Base-by-base conservation (phyloP, 2,113 vertebrate species). In the Rhabdornis inornatus region DNA sequence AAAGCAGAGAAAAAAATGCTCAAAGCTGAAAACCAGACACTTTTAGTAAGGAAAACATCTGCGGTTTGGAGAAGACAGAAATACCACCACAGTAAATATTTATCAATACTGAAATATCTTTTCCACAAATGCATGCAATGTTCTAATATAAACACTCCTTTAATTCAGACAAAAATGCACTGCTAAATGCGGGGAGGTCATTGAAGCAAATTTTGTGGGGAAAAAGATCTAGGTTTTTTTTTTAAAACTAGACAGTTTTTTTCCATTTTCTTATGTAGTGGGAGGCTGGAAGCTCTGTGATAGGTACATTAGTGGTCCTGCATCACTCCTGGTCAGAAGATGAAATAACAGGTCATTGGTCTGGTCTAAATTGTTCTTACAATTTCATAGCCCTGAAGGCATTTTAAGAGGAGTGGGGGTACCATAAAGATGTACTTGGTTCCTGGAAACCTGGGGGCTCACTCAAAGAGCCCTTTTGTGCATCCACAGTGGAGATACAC, bases 41-140 rank as follows among this genome's bases (percentile, higher is more conserved):
- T 64, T 92, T 95, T 95, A 96, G 95, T 83, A 95, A 94, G 85
- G 94, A 96, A 89, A 95, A 96, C 39, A 92, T 97, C 92, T 96
- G 96, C 3, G 47, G 94, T 95, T 97, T 97, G 95, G 96, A 96
- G 93, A 97, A 96, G 94, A 95, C 69, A 97, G 89, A 97, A 97
- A 97, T 70, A 74, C 77, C 59, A 39, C 88, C 83, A 86, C 0
- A 17, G 94, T 97, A 98, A 98, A 98, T 97, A 97, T 97, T 97
- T 97, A 97, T 89, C 84, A 96, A 95, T 94, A 96, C 5, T 89
- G 86, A 95, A 90, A 89, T 80, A 96, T 94, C 95, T 96, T 95
- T 97, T 83, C 59, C 84, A 89, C 50, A 74, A 94, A 96, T 79
- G 77, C 21, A 68, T 92, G 89, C 81, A 91, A 93, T 61, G 44